A percentile compares a stretch with the other conserved stretches of the same genome.
These are phyloP conservation scores for Meghimatium bilineatum DNA, from an alignment of 2,888 invertebrate species.

Conservation along the genomic window DNA sequence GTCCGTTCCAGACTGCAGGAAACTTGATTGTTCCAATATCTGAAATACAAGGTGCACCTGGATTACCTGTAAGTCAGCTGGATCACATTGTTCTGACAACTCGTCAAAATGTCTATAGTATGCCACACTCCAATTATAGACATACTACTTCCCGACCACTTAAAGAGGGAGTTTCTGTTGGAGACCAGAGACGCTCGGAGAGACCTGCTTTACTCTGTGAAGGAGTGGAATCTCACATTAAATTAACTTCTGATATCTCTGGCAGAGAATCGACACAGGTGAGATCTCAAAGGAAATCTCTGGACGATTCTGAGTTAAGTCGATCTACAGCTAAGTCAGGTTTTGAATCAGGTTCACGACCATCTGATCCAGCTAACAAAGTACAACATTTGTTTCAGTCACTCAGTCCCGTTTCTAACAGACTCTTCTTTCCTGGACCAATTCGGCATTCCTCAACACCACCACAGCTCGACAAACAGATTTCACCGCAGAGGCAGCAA, in stretches of 20 bases:
- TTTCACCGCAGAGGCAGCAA: constrained; percentile 22
- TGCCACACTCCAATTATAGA: neutral
- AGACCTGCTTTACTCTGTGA: constrained; percentile 6
- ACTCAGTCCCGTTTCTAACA: constrained; percentile 19
- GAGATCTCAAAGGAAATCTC: constrained; percentile 33
- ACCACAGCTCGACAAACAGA: constrained; percentile 1
- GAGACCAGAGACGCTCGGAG: constrained; percentile 1
- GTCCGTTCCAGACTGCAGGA: constrained; percentile 45
- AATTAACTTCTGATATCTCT: constrained; percentile 6
- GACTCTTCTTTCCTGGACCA: constrained; percentile 6
- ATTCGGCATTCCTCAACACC: neutral
- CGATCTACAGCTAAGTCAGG: neutral
- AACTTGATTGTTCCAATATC: constrained; percentile 32
- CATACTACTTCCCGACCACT: neutral
- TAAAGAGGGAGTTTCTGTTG: neutral
- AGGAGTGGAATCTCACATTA: constrained; percentile 11
- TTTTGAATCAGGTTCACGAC: constrained; percentile 10
- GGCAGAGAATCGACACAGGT: neutral
- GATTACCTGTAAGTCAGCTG: neutral
- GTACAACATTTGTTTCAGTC: constrained; percentile 7
- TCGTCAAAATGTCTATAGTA: neutral
- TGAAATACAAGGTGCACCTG: neutral
- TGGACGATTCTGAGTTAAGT: constrained; percentile 29
- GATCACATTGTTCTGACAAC: neutral
- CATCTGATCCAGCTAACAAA: constrained; percentile 34